Conservation (phyloP, 2,797 vertebrate species). For the Bradypodion pumilum region DNA sequence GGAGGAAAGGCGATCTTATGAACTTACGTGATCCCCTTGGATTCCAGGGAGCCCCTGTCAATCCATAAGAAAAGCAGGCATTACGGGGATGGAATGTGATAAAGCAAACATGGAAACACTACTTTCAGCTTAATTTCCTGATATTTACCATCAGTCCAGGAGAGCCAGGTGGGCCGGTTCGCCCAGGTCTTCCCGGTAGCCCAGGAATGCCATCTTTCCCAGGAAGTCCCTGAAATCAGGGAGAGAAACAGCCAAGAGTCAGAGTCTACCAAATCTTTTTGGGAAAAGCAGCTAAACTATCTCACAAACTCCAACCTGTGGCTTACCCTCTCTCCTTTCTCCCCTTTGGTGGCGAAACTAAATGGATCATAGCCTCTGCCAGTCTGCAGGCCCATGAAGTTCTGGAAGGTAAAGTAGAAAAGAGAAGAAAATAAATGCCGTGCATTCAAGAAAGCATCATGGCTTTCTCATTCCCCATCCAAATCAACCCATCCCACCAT, state of each 20-base stretch:
- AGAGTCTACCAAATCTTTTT: fast-evolving
- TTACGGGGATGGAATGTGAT: background rate
- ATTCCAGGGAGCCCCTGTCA: constrained; percentile 81
- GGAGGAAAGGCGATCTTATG: background rate
- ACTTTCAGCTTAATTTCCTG: background rate
- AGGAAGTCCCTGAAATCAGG: constrained; percentile 79
- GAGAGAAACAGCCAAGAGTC: background rate
- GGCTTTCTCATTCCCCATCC: background rate
- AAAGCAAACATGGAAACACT: background rate
- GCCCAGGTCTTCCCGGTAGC: constrained; percentile 87
- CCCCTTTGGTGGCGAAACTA: constrained; percentile 80
- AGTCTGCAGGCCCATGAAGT: constrained; percentile 63
- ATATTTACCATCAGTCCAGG: constrained; percentile 81
- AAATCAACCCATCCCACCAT: background rate
- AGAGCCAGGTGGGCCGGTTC: constrained; percentile 85
- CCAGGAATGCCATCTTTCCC: constrained; percentile 89
- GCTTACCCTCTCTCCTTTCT: constrained; percentile 86
- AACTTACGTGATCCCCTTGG: constrained; percentile 82
- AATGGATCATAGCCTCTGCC: constrained; percentile 76
- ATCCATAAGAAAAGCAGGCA: background rate
- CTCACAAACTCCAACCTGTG: too few relatives aligned
- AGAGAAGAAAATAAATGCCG: background rate
- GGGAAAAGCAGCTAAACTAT: fast-evolving
- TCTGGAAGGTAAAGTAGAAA: constrained; percentile 64
- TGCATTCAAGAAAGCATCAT: background rate